Conservation (phyloP, 2,888 invertebrate species). For the Cantharis rufa region DNA sequence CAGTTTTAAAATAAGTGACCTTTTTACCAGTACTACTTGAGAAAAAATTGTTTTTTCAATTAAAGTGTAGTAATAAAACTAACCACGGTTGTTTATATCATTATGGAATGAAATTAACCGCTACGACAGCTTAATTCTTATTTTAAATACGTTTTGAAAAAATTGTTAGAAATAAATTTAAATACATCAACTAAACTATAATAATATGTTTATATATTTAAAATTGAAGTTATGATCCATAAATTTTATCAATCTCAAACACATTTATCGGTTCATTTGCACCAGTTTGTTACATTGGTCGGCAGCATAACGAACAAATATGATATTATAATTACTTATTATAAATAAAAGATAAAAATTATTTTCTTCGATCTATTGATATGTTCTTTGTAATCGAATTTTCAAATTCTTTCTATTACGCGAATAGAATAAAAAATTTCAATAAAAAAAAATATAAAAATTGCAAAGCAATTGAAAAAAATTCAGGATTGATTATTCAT, state of each 20-base stretch:
- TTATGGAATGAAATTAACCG: neutral
- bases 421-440: too few species aligned
- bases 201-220: neutral
- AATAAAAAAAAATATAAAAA: too few species aligned
- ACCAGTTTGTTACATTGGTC: neutral
- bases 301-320: neutral
- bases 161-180: neutral
- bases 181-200: neutral
- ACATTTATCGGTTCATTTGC: conserved; percentile 1
- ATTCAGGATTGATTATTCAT: too few species aligned
- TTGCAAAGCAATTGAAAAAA: too few species aligned
- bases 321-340: neutral
- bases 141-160: too few species aligned
- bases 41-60: neutral
- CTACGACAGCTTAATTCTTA: neutral
- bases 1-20: neutral
- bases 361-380: too few species aligned
- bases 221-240: neutral
- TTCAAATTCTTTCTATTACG: too few species aligned
- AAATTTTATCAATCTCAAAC: neutral
- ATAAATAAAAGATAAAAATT: too few species aligned
- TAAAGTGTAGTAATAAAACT: neutral
- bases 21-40: neutral
- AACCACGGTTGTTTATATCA: neutral
- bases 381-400: too few species aligned